Evolutionary conservation across 2,888 invertebrate species (phyloP), one percentile per base, ranked within the genome.

Genomic region (Orthosia gothica): DNA sequence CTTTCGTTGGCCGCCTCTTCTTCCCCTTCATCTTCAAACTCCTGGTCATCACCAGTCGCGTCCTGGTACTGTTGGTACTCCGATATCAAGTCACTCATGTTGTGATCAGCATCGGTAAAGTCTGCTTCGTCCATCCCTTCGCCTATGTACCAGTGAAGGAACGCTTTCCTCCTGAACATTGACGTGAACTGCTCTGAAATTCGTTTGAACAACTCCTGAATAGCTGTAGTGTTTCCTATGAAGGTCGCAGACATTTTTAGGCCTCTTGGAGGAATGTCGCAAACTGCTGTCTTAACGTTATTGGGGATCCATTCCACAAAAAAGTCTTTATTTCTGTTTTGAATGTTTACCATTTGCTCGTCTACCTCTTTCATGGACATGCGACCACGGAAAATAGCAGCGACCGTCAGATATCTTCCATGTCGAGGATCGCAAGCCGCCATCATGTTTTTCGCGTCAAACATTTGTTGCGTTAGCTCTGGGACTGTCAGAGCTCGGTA

Each of bases 121-220:
- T 99, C 99, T 97, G 98, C 97, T 93, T 99, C 99, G 91, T 99
- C 99, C 99, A 99, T 99, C 70, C 99, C 99, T 93, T 99, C 99
- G 45, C 99, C 98, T 61, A 99, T 98, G 96, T 99, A 99, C 99
- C 99, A 99, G 97, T 99, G 99, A 88, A 99, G 97, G 97, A 99
- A 99, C 90, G 99, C 99, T 95, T 99, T 99, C 87, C 99, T 97
- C 84, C 99, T 97, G 97, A 99, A 99, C 99, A 99, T 99, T 87
- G 98, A 98, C 13, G 98, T 97, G 91, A 98, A 98, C 93, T 98
- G 98, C 91, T 98, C 98, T 20, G 98, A 97, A 83, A 98, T 98
- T 89, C 99, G 97, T 92, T 98, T 98, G 95, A 99, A 99, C 75
- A 99, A 92, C 91, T 99, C 98, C 91, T 99, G 98, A 86, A 98